Evolutionary conservation across 1,140 invertebrate genomes (phyloP).

Genomic region (Sinella curviseta): DNA sequence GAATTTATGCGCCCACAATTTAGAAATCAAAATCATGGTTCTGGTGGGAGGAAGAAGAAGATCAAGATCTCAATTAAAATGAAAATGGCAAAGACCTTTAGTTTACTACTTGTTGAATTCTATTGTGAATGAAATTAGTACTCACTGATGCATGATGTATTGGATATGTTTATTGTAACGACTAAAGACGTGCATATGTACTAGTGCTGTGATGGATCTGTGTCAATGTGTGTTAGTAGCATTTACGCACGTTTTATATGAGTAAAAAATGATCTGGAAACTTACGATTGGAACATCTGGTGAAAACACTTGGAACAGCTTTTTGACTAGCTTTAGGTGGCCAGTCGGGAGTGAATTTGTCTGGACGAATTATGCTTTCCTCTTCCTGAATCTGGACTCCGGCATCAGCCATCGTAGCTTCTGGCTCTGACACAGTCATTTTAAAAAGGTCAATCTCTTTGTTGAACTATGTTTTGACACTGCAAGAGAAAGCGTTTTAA

Average conservation of each 20-base stretch:
- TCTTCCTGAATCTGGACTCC: not conserved
- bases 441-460: not conserved
- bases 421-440: not conserved
- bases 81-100: not conserved
- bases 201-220: not conserved
- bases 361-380: not conserved
- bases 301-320: constrained; percentile 24
- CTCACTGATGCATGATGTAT: too few species aligned
- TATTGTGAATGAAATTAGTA: too few species aligned
- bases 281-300: constrained; percentile 31
- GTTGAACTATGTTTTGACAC: not conserved
- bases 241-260: too few species aligned
- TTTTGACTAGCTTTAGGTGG: constrained; percentile 22
- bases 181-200: too few species aligned
- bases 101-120: not conserved
- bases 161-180: too few species aligned
- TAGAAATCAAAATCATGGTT: not conserved
- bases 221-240: not conserved
- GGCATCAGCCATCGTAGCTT: not conserved
- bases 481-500: not conserved
- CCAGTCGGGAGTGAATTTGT: constrained; percentile 28
- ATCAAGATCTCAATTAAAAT: not conserved
- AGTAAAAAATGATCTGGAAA: not conserved
- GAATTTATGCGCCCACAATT: too few species aligned
- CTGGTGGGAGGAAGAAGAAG: not conserved